These are phyloP conservation scores for Epinephelus awoara DNA, from an alignment of 2,797 vertebrate genomes.

Conservation along the genomic window DNA sequence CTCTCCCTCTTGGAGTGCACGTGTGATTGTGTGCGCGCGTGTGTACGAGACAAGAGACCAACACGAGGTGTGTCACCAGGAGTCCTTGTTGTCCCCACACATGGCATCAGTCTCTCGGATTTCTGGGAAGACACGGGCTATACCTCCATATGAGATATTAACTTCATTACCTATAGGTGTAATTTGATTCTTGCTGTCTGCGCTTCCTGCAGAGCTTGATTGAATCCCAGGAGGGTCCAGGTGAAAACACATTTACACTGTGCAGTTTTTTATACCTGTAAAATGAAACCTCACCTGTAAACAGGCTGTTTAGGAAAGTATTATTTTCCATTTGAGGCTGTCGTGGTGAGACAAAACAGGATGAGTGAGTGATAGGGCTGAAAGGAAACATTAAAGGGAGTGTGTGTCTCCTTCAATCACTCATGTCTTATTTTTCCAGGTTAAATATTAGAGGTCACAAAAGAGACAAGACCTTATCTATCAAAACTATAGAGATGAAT, in stretches of 20 bases:
- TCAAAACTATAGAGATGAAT: not conserved
- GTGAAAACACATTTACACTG: not conserved
- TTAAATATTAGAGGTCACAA: slow-evolving; percentile 31
- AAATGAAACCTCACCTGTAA: not conserved
- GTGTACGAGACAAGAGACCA: slow-evolving; percentile 26
- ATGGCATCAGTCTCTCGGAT: slow-evolving; percentile 29
- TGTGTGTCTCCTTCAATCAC: slow-evolving; percentile 4
- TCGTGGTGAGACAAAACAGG: slow-evolving; percentile 17
- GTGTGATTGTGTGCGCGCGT: not conserved
- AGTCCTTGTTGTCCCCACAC: slow-evolving; percentile 21
- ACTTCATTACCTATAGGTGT: slow-evolving; percentile 40
- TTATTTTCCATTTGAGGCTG: slow-evolving; percentile 11
- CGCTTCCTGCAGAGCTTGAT: slow-evolving; percentile 20
- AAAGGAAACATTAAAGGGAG: slow-evolving; percentile 21
- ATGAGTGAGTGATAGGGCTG: slow-evolving; percentile 4
- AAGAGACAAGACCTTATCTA: not conserved
- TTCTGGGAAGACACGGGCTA: slow-evolving; percentile 49
- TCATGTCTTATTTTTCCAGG: slow-evolving; percentile 11
- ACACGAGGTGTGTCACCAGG: slow-evolving; percentile 41
- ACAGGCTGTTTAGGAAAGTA: not conserved
- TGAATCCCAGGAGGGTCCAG: slow-evolving; percentile 21
- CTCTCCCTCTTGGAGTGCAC: slow-evolving; percentile 20
- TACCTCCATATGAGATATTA: slow-evolving; percentile 37
- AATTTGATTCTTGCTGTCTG: slow-evolving; percentile 51
- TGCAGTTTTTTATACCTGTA: not conserved